Conservation (phyloP, 2,888 invertebrate species). For the Cataglyphis livida region DNA sequence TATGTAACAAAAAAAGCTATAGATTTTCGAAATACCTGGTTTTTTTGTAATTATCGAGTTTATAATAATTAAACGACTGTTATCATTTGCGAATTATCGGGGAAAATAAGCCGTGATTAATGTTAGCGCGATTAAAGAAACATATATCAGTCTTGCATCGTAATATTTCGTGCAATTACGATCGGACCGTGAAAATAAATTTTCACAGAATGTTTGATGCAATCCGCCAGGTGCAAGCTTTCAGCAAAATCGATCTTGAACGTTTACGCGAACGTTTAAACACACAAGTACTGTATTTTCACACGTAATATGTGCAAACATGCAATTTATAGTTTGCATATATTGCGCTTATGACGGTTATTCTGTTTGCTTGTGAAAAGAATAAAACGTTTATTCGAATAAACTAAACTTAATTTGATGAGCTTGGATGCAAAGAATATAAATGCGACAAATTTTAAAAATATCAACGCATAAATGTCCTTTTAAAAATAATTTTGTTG, state of each 20-base stretch:
- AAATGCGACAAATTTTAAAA: background rate
- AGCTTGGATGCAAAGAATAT: background rate
- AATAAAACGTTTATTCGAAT: background rate
- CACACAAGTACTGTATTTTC: background rate
- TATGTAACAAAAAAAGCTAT: background rate
- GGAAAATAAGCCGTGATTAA: slow-evolving; percentile 41
- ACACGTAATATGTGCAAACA: slow-evolving; percentile 26
- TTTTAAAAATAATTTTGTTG: background rate
- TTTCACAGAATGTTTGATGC: slow-evolving; percentile 57
- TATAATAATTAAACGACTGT: slow-evolving; percentile 25
- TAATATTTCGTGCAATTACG: slow-evolving; percentile 46
- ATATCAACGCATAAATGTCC: background rate
- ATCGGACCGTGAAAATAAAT: slow-evolving; percentile 58
- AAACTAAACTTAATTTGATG: background rate
- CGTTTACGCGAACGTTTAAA: background rate
- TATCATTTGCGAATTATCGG: slow-evolving; percentile 30
- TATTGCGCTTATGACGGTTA: background rate
- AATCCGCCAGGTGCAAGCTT: slow-evolving; percentile 64
- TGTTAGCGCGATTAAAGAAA: slow-evolving; percentile 27
- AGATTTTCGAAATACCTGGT: background rate
- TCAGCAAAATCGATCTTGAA: slow-evolving; percentile 58
- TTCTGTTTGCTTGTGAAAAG: background rate
- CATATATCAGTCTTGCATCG: slow-evolving; percentile 45
- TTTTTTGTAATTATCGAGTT: slow-evolving; percentile 1
- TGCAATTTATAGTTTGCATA: background rate